Percentiles rank a stretch among this genome's conserved stretches.
Evolutionary conservation across 1,140 invertebrate species (phyloP).

Genomic region (Temnothorax nylanderi): DNA sequence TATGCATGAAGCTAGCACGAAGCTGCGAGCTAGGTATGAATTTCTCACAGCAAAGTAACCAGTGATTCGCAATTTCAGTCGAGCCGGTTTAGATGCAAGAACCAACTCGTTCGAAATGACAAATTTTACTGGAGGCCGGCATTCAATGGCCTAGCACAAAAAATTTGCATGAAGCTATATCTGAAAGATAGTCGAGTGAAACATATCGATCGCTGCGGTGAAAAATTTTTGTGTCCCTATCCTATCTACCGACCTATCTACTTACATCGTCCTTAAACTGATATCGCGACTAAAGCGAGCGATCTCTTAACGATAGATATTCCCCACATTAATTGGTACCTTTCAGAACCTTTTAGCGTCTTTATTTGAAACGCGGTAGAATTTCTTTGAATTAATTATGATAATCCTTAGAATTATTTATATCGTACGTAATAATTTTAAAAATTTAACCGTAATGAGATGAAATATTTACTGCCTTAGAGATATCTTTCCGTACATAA

Average conservation of each 20-base stretch:
- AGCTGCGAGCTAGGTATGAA: conserved; percentile 37
- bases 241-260: no score
- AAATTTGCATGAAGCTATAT: conserved; percentile 74
- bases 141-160: conserved; percentile 52
- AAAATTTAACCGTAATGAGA: neutral
- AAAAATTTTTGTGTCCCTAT: conserved; percentile 54
- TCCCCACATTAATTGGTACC: conserved; percentile 32
- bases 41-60: conserved; percentile 67
- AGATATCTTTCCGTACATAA: neutral
- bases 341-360: neutral
- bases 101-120: conserved; percentile 73
- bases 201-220: conserved; percentile 45
- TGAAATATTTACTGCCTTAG: no score
- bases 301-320: conserved; percentile 30
- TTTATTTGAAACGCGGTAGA: neutral
- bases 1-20: conserved; percentile 48
- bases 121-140: conserved; percentile 67
- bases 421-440: neutral
- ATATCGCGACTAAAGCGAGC: neutral
- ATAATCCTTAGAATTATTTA: neutral
- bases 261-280: neutral
- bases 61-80: conserved; percentile 41
- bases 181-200: conserved; percentile 47
- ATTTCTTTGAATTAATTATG: neutral
- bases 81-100: conserved; percentile 66